These are phyloP conservation scores for Passer domesticus DNA, from an alignment of 2,113 vertebrate species.

Conservation along the genomic window DNA sequence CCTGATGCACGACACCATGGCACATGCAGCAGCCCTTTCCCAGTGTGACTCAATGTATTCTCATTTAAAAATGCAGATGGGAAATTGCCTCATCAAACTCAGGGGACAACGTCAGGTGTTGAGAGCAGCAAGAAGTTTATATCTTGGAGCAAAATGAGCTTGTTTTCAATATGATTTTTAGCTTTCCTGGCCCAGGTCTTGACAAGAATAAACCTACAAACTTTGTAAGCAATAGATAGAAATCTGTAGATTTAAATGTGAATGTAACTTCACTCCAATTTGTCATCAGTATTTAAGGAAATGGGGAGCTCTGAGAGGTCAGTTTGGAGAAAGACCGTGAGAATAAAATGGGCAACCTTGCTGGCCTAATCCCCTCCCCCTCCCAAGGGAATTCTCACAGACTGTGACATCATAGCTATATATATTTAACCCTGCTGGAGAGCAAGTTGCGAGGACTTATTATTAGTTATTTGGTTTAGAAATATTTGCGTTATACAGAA, in stretches of 20 bases:
- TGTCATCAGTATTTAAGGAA: background rate
- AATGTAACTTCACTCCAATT: background rate
- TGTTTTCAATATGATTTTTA: background rate
- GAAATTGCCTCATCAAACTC: background rate
- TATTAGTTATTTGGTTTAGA: background rate
- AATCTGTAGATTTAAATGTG: background rate
- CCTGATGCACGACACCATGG: background rate
- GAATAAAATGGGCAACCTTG: background rate
- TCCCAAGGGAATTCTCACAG: background rate
- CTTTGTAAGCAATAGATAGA: background rate
- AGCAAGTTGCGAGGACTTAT: background rate
- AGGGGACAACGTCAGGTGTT: accelerated
- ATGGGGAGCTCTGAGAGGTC: background rate
- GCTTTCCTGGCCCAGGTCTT: background rate
- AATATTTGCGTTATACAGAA: background rate
- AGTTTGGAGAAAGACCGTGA: background rate
- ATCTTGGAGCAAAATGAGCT: background rate
- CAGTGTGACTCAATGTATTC: background rate
- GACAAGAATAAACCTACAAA: background rate
- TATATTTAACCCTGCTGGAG: background rate
- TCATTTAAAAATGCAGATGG: background rate
- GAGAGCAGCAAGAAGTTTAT: background rate
- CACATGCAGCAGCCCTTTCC: background rate
- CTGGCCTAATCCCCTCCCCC: background rate
- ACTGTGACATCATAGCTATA: background rate